A percentile compares a stretch with the other conserved stretches of the same genome.
phyloP scores from a whole-genome alignment of 2,888 invertebrate species.

The Harpalus rubripes region DNA sequence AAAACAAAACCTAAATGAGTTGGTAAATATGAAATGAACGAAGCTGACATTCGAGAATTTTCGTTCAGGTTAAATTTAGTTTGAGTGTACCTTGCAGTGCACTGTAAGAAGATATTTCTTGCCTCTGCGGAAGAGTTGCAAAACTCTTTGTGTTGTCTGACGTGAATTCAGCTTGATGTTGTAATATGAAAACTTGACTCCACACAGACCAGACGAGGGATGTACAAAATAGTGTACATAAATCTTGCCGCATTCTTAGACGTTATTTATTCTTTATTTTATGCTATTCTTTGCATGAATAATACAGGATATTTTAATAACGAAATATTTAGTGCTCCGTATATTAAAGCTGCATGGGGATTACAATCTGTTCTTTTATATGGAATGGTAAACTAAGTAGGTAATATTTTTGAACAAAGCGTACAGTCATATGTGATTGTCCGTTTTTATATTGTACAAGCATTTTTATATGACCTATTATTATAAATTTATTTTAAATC shows the following conservation, averaged over 20 bases:
- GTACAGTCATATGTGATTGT: neutral
- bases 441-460: too few relatives aligned
- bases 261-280: constrained; percentile 33
- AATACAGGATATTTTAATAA: constrained; percentile 8
- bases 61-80: constrained; percentile 34
- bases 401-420: neutral
- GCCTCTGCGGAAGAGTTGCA: constrained; percentile 5
- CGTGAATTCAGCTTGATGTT: constrained; percentile 32
- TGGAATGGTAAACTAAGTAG: neutral
- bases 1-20: constrained; percentile 12
- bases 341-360: neutral
- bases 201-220: neutral
- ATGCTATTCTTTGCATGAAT: neutral
- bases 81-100: constrained; percentile 23
- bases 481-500: too few relatives aligned
- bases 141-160: constrained; percentile 42
- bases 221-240: constrained; percentile 36
- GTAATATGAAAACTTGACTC: constrained; percentile 43
- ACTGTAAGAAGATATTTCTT: constrained; percentile 44
- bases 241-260: constrained; percentile 25
- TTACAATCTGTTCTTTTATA: neutral
- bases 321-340: neutral
- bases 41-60: constrained; percentile 33
- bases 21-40: constrained; percentile 12
- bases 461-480: too few relatives aligned